Percentiles rank a stretch among this genome's conserved stretches.
These are phyloP conservation scores for Theretra japonica DNA, from an alignment of 2,888 invertebrate species.

Conservation along the genomic window DNA sequence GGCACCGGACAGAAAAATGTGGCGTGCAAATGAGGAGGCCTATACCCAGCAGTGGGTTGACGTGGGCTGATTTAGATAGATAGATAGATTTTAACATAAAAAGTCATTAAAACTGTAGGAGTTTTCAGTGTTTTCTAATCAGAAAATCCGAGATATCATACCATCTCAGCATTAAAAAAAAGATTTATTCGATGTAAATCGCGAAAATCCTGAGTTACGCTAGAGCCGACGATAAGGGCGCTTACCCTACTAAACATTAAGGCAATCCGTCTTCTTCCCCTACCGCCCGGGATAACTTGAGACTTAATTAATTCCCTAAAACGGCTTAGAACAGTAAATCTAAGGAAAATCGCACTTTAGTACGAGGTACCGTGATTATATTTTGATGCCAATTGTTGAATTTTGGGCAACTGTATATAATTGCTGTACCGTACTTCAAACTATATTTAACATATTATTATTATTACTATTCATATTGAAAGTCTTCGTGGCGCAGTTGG, in stretches of 20 bases:
- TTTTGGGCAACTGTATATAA: slow-evolving; percentile 1
- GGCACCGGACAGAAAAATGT: too few species aligned
- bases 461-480: too few species aligned
- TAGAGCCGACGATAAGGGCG: slow-evolving; percentile 19
- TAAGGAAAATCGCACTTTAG: slow-evolving; percentile 44
- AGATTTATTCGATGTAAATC: slow-evolving; percentile 6
- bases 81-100: too few species aligned
- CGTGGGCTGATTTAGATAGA: too few species aligned
- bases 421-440: too few species aligned
- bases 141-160: too few species aligned
- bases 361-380: slow-evolving; percentile 18
- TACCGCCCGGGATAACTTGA: slow-evolving; percentile 47
- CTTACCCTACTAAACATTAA: slow-evolving; percentile 22
- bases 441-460: too few species aligned
- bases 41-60: too few species aligned
- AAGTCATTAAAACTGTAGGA: too few species aligned
- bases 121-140: too few species aligned
- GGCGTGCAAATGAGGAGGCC: too few species aligned
- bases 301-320: slow-evolving; percentile 59
- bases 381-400: not conserved
- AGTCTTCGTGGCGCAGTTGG: too few species aligned
- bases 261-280: slow-evolving; percentile 52
- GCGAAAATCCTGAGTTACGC: slow-evolving; percentile 2
- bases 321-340: slow-evolving; percentile 44
- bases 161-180: not conserved